Evolutionary conservation across 2,888 invertebrate genomes (phyloP), one percentile per base, ranked within the genome.

Genomic region (Cacoxenus indagator): DNA sequence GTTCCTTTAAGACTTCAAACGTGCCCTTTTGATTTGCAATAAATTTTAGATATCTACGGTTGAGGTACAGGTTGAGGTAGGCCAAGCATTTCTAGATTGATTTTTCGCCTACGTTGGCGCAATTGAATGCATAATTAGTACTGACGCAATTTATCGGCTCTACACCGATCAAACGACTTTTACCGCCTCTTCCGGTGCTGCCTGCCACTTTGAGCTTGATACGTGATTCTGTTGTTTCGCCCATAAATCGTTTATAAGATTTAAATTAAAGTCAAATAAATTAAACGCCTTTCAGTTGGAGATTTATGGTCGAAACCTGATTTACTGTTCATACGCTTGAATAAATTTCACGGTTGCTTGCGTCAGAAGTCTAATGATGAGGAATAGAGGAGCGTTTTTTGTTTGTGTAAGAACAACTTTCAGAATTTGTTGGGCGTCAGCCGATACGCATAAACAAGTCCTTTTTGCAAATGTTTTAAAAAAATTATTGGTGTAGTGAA

Each of bases 261-360:
- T 81, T 76, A 83, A 83, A 81, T 83, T 83, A 78, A 83, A 81
- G 82, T 75, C 80, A 80, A 83, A 81, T 81, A 83, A 83, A 81
- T 81, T 83, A 82, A 83, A 83, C 83, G 83, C 82, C 82, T 83
- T 82, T 80, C 82, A 76, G n/a, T 83, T 80, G 78, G 82, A 83
- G 81, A 81, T 81, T 81, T 83, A 81, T 81, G 81, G 81, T 78
- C 82, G 70, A 75, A 83, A 80, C 78, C 29, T 65, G 65, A 65
- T 65, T 65, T 54, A 65, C 24, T 62, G 61, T 43, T 43, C 22
- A 24, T 45, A 9, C 43, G 61, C 61, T 43, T 62, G 61, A 62
- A 62, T 62, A 45, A 62, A 62, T 62, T 62, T 62, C 37, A 43
- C 24, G 45, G 17, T 62, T 62, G 43, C 26, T 62, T 62, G 61